phyloP scores from a whole-genome alignment of 2,113 vertebrate species.

The Microtus ochrogaster region DNA sequence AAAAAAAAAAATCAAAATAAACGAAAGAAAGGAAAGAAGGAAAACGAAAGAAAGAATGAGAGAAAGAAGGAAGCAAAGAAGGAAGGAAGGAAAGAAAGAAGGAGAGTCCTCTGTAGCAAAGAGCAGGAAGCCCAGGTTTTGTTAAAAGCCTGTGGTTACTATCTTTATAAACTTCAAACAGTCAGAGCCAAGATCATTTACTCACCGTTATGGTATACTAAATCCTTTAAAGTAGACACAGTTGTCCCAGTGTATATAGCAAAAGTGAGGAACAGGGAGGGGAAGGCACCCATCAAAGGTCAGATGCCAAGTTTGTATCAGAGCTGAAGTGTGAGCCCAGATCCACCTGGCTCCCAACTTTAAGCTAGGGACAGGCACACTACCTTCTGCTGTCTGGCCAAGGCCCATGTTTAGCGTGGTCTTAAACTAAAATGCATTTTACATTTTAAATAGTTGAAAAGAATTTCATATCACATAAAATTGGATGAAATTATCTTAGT shows the following conservation, averaged over 20 bases:
- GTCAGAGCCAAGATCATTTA: too few species aligned
- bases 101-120: background rate
- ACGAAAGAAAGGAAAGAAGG: background rate
- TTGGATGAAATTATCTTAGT: background rate
- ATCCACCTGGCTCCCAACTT: background rate
- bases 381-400: rapidly evolving
- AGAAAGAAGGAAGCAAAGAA: background rate
- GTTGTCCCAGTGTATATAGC: background rate
- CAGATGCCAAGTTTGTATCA: background rate
- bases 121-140: background rate
- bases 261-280: background rate
- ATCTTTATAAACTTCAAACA: background rate
- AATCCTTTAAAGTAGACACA: background rate
- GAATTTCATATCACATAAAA: background rate
- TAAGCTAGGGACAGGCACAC: background rate
- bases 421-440: background rate
- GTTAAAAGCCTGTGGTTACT: background rate
- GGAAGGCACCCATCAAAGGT: background rate
- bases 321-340: background rate
- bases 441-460: background rate
- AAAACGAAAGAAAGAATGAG: too few species aligned
- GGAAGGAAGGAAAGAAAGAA: background rate
- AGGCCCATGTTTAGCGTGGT: background rate
- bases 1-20: background rate
- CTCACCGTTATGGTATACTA: background rate